phyloP scores from a whole-genome alignment of 1,140 invertebrate species.

The Ceratosolen solmsi region DNA sequence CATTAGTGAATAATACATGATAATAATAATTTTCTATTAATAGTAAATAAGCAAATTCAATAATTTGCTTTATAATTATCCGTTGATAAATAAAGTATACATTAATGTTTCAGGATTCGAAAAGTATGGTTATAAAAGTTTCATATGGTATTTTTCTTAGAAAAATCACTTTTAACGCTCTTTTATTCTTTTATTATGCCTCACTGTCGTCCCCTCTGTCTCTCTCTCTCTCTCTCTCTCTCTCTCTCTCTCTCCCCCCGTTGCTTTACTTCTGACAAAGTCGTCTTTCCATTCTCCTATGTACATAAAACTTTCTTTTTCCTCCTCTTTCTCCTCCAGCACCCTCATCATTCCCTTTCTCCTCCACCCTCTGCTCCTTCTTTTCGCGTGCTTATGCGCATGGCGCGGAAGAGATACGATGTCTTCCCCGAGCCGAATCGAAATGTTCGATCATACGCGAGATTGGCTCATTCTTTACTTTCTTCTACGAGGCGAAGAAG shows the following conservation, averaged over 20 bases:
- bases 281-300: constrained; percentile 46
- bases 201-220: neutral
- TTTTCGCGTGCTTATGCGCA: constrained; percentile 24
- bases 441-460: constrained; percentile 68
- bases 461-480: constrained; percentile 67
- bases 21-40: no score
- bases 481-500: constrained; percentile 39
- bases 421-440: constrained; percentile 57
- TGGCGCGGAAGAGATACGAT: constrained; percentile 36
- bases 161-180: constrained; percentile 28
- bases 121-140: constrained; percentile 8
- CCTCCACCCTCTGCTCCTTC: neutral
- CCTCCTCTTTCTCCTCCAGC: neutral
- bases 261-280: constrained; percentile 16
- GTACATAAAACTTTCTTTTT: constrained; percentile 49
- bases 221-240: neutral
- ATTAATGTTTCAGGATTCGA: neutral
- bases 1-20: no score
- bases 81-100: neutral
- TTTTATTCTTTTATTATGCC: neutral
- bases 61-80: no score
- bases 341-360: neutral
- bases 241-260: neutral
- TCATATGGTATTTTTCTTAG: neutral
- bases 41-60: no score